Conservation (phyloP, 2,113 vertebrate species). For the Regulus satrapa region DNA sequence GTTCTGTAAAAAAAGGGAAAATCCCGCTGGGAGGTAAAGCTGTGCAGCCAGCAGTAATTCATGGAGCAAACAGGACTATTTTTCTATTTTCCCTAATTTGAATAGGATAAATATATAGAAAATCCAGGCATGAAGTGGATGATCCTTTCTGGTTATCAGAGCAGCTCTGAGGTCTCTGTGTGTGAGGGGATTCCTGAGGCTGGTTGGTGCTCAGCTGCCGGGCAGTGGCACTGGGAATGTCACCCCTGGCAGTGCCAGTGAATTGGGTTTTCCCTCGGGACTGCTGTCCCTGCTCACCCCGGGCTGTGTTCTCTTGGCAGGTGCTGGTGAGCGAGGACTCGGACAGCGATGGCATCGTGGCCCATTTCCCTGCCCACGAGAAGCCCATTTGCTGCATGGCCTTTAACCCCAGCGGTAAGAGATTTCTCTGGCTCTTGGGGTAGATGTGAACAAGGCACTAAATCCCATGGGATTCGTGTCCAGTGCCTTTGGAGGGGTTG, state of each 20-base stretch:
- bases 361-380: slow-evolving; percentile 97
- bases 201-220: neutral
- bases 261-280: neutral
- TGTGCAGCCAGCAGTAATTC: neutral
- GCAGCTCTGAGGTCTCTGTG: fast-evolving
- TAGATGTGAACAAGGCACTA: neutral
- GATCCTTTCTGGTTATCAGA: neutral
- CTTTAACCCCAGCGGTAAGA: slow-evolving; percentile 95
- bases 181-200: neutral
- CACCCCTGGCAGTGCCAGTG: too few species aligned
- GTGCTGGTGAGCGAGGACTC: slow-evolving; percentile 95
- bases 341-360: slow-evolving; percentile 92
- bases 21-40: neutral
- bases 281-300: neutral
- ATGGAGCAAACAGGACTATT: neutral
- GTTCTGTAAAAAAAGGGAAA: neutral
- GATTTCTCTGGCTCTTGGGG: neutral
- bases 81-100: neutral
- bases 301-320: slow-evolving; percentile 64
- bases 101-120: neutral
- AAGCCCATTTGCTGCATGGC: slow-evolving; percentile 99
- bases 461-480: neutral
- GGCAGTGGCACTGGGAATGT: too few species aligned
- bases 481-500: neutral
- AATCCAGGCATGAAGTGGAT: neutral